Percentiles rank a stretch among this genome's conserved stretches.
Conservation (phyloP, 2,113 vertebrate species). For the Balaenoptera acutorostrata region DNA sequence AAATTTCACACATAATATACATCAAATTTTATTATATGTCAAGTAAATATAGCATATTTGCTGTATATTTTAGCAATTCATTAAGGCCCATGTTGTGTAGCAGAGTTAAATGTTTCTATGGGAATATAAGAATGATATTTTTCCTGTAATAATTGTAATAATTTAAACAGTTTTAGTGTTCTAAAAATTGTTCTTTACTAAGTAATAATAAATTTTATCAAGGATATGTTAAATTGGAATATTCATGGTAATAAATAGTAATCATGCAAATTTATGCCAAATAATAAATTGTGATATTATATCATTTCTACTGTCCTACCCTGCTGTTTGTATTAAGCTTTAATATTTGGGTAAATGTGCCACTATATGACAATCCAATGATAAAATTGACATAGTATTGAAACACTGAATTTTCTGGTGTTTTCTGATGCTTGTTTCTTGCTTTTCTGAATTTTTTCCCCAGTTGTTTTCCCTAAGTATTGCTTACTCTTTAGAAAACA, state of each 20-base stretch:
- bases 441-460: neutral
- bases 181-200: slow-evolving; percentile 9
- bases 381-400: neutral
- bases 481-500: slow-evolving; percentile 4
- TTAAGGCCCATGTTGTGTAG: neutral
- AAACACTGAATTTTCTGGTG: neutral
- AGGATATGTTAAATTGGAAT: slow-evolving; percentile 28
- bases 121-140: slow-evolving; percentile 12
- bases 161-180: slow-evolving; percentile 21
- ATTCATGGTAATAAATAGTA: slow-evolving; percentile 12
- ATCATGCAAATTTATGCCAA: neutral
- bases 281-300: neutral
- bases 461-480: neutral
- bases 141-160: neutral
- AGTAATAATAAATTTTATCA: slow-evolving; percentile 23
- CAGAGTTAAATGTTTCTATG: neutral
- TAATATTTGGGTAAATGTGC: neutral
- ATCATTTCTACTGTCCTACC: neutral
- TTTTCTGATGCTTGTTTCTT: neutral
- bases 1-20: slow-evolving; percentile 28
- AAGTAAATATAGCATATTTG: neutral
- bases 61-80: neutral
- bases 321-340: neutral
- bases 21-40: neutral
- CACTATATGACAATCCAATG: neutral